Evolutionary conservation across 2,797 vertebrate genomes (phyloP).

Genomic region (Propithecus deckenii): DNA sequence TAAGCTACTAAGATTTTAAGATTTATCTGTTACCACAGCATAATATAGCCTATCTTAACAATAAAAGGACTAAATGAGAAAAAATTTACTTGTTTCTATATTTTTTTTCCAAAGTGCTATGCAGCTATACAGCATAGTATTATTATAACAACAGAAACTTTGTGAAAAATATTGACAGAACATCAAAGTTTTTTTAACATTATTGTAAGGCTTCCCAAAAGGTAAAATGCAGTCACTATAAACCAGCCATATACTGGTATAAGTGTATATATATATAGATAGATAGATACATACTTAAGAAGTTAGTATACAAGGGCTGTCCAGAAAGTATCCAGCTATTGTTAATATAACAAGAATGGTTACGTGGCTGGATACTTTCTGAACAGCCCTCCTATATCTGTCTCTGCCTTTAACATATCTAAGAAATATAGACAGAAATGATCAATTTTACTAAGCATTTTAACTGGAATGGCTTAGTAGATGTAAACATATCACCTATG

Average conservation of each 20-base stretch:
- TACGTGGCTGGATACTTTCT: background rate
- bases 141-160: background rate
- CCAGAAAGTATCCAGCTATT: too few relatives aligned
- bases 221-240: background rate
- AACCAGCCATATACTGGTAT: background rate
- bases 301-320: too few relatives aligned
- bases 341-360: too few relatives aligned
- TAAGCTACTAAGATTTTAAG: background rate
- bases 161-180: background rate
- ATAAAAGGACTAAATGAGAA: conserved; percentile 5
- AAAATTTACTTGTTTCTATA: background rate
- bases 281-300: too few relatives aligned
- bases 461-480: background rate
- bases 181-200: background rate
- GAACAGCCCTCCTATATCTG: background rate
- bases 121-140: background rate
- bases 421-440: background rate
- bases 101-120: background rate
- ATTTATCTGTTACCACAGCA: background rate
- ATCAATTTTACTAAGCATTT: background rate
- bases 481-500: background rate
- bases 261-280: too few relatives aligned
- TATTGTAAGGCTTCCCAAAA: background rate
- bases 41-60: background rate
- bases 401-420: background rate